A percentile compares a stretch with the other conserved stretches of the same genome.
phyloP scores from a whole-genome alignment of 2,888 invertebrate genomes.

The Drosophila trichaetosa region DNA sequence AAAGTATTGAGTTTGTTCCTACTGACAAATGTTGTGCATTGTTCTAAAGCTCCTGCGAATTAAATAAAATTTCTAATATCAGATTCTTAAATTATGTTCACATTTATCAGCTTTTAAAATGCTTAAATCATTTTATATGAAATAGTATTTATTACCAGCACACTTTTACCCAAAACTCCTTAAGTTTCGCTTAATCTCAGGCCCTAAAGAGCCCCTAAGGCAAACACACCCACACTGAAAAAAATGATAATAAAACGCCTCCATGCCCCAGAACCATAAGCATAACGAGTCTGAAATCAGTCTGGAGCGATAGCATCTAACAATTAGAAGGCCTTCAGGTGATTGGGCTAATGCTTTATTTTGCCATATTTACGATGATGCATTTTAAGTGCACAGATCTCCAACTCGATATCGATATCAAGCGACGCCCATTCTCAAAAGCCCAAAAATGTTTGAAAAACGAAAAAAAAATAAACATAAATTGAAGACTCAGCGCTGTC shows the following conservation, averaged over 20 bases:
- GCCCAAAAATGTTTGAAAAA: conserved; percentile 11
- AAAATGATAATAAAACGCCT: conserved; percentile 32
- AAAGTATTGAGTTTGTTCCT: neutral
- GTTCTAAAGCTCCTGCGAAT: neutral
- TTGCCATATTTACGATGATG: conserved; percentile 76
- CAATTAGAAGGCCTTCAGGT: conserved; percentile 52
- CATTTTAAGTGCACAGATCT: conserved; percentile 63
- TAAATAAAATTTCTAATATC: neutral
- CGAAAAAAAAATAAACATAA: conserved; percentile 20
- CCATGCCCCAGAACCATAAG: conserved; percentile 33
- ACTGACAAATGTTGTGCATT: neutral
- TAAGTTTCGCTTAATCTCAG: conserved; percentile 31
- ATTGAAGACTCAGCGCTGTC: conserved; percentile 29
- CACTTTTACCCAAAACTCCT: neutral
- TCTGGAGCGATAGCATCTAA: conserved; percentile 54
- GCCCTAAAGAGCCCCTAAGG: conserved; percentile 8
- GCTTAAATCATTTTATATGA: neutral
- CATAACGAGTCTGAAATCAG: conserved; percentile 43
- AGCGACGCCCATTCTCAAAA: conserved; percentile 42
- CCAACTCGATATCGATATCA: conserved; percentile 40
- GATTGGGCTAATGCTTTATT: conserved; percentile 52
- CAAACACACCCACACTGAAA: conserved; percentile 4
- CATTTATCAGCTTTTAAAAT: conserved; percentile 1
- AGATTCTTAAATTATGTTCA: neutral
- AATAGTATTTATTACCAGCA: neutral